Conservation (phyloP, 2,797 vertebrate genomes). For the Alouatta caraya region DNA sequence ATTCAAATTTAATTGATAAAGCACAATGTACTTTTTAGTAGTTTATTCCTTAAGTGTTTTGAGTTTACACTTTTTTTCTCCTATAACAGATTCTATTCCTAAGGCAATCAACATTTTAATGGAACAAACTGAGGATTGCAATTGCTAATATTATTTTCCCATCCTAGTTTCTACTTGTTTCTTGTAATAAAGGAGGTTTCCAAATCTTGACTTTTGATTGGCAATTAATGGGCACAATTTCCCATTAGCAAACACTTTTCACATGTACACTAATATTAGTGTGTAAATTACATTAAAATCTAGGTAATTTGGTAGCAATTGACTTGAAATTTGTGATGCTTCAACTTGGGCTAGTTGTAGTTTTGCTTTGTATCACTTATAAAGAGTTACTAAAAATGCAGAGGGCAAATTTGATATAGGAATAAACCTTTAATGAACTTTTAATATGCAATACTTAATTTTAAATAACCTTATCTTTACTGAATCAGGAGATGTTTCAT, state of each 20-base stretch:
- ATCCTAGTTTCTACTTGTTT: background rate
- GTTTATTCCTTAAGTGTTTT: background rate
- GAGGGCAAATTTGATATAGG: background rate
- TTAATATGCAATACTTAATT: background rate
- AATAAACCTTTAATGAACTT: background rate
- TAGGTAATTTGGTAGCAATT: background rate
- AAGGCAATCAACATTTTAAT: background rate
- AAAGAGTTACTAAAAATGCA: background rate
- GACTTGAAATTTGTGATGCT: background rate
- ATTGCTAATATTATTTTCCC: background rate
- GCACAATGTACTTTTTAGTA: background rate
- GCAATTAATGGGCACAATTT: background rate
- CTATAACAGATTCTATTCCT: background rate
- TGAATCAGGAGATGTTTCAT: background rate
- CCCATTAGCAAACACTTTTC: background rate
- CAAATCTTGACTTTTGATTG: background rate
- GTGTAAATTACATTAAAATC: background rate
- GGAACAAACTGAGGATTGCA: background rate
- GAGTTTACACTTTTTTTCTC: background rate
- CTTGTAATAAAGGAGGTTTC: background rate
- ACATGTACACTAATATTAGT: background rate
- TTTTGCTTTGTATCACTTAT: background rate
- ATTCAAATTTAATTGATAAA: background rate
- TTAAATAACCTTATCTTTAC: background rate
- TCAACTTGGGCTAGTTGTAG: background rate